Evolutionary conservation across 2,888 invertebrate genomes (phyloP).

Genomic region (Lochmaea crataegi): DNA sequence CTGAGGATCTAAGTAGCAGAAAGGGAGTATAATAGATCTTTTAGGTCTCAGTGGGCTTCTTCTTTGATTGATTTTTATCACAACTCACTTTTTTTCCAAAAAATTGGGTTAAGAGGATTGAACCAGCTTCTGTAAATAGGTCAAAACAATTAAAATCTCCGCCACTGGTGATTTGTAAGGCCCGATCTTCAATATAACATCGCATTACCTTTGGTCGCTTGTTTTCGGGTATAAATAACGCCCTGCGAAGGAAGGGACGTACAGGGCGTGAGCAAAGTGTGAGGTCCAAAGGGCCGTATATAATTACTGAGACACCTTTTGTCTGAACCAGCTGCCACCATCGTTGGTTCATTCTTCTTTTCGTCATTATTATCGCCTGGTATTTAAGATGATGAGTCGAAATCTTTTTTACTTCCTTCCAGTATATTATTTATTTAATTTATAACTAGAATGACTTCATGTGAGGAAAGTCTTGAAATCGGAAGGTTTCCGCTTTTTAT

Average conservation of each 20-base stretch:
- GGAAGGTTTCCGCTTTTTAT: no score
- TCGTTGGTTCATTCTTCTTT: conserved; percentile 41
- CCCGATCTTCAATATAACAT: conserved; percentile 33
- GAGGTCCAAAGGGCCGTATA: conserved; percentile 63
- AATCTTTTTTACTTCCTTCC: conserved; percentile 14
- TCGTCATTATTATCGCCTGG: not conserved
- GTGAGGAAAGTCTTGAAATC: no score
- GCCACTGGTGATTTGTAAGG: conserved; percentile 27
- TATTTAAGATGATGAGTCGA: conserved; percentile 40
- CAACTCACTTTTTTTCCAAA: no score
- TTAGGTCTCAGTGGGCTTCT: no score
- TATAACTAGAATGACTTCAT: not conserved
- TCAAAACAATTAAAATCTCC: not conserved
- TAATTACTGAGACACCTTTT: conserved; percentile 65
- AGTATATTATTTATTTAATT: conserved; percentile 5
- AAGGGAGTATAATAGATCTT: no score
- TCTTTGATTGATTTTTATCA: no score
- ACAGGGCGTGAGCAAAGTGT: conserved; percentile 64
- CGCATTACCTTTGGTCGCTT: conserved; percentile 24
- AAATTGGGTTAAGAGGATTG: no score
- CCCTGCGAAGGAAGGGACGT: conserved; percentile 61
- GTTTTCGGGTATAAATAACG: conserved; percentile 59
- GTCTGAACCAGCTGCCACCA: conserved; percentile 62
- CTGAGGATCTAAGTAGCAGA: no score
- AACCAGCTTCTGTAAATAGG: no score